Evolutionary conservation across 2,888 invertebrate species (phyloP), one percentile per base, ranked within the genome.

Genomic region (Aporophyla nigra): DNA sequence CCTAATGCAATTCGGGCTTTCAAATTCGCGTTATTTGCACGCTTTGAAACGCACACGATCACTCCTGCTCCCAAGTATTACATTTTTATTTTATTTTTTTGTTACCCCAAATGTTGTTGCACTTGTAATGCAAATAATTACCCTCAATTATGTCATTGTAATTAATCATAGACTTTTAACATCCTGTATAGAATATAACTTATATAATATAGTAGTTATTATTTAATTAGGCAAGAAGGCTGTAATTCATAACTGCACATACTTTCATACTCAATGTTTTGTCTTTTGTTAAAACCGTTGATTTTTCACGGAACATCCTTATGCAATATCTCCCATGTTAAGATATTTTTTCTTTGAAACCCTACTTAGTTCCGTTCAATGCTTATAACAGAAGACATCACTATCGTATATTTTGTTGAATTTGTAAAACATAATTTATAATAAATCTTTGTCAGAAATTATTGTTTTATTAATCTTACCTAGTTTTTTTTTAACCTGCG

Each of bases 381-480:
- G 76, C 68, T 82, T 82, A 77, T 87, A 77, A 76, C 43, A 67
- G 69, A 63, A 72, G 24, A 74, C 53, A 59, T 46, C 12, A 77
- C 68, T 71, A 63, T 53, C 62, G 27, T 80, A 70, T 79, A 69
- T 76, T 83, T 81, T 83, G 80, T 86, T 85, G 78, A 83, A 84
- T 86, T 82, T 85, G 80, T 87, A 75, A 83, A 79, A 82, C 78
- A 80, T 87, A 79, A 65, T 85, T 86, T 89, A 85, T 86, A 87
- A 83, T 89, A 89, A 89, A 89, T 78, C 68, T 78, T 78, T 78
- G 74, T 76, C 79, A 71, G 33, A 77, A 76, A 68, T 63, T 0
- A 54, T 71, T 68, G 63, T 86, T 76, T 85, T 40, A 67, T 62
- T 76, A 53, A n/a, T 16, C 33, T 21, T 14, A 27, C 5, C 49